Conservation (phyloP, 2,888 invertebrate genomes). For the Philereme transversata region DNA sequence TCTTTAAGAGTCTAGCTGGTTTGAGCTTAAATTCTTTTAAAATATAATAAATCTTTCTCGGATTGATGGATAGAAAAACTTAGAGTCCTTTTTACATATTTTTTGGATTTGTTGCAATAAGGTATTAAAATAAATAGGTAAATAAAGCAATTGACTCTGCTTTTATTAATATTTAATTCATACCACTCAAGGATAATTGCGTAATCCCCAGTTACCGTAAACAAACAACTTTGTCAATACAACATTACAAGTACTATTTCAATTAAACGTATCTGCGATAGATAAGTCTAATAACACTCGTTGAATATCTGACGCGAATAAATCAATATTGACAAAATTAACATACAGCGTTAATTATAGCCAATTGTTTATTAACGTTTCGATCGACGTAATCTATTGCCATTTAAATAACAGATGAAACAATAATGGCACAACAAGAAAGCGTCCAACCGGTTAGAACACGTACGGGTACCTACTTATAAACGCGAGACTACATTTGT, state of each 20-base stretch:
- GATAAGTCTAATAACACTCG: constrained; percentile 33
- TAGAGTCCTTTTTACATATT: too few relatives aligned
- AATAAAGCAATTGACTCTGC: too few relatives aligned
- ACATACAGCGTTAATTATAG: constrained; percentile 77
- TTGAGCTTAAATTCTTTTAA: too few relatives aligned
- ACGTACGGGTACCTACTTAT: constrained; percentile 40
- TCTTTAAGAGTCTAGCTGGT: too few relatives aligned
- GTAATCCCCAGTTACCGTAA: constrained; percentile 1
- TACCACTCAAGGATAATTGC: too few relatives aligned
- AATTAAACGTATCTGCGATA: constrained; percentile 31
- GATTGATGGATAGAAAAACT: too few relatives aligned
- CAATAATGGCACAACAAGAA: constrained; percentile 77
- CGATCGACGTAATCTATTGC: constrained; percentile 72
- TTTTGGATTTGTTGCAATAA: too few relatives aligned
- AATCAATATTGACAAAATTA: constrained; percentile 70
- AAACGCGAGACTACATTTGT: constrained; percentile 19
- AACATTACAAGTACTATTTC: constrained; percentile 13
- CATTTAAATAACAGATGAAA: constrained; percentile 81
- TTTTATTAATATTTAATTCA: too few relatives aligned
- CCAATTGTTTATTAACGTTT: constrained; percentile 69
- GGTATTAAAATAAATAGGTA: too few relatives aligned
- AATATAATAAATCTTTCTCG: too few relatives aligned
- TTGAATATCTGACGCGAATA: constrained; percentile 42
- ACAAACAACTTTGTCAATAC: constrained; percentile 8
- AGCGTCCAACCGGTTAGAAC: constrained; percentile 59